Evolutionary conservation across 2,888 invertebrate species (phyloP).

Genomic region (Chymomyza caudatula): DNA sequence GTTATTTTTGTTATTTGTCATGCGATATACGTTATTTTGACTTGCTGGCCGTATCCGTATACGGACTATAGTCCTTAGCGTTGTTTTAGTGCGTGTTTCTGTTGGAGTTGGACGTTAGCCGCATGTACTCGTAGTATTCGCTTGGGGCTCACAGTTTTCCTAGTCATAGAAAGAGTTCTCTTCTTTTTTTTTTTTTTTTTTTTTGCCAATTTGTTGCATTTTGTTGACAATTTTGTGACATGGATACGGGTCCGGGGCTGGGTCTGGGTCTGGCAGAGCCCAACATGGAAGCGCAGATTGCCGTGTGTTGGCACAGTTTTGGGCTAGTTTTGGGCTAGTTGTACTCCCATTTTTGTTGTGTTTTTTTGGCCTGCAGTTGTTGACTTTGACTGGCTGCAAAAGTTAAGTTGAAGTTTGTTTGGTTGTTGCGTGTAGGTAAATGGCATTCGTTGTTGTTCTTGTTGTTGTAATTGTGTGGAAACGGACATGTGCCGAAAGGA

Average conservation of each 20-base stretch:
- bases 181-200: slow-evolving; percentile 18
- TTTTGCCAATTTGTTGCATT: slow-evolving; percentile 58
- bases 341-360: slow-evolving; percentile 27
- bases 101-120: slow-evolving; percentile 37
- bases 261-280: background rate
- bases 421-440: slow-evolving; percentile 22
- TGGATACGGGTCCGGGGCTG: slow-evolving; percentile 20
- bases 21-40: background rate
- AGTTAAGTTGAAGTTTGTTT: slow-evolving; percentile 36
- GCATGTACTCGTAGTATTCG: slow-evolving; percentile 40
- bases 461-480: background rate
- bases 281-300: background rate
- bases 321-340: slow-evolving; percentile 16
- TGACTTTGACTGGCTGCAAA: slow-evolving; percentile 55
- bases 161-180: slow-evolving; percentile 54
- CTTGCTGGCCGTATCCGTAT: background rate
- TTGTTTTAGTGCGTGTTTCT: slow-evolving; percentile 4
- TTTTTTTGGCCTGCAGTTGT: slow-evolving; percentile 36
- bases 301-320: slow-evolving; percentile 33
- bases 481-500: background rate
- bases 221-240: slow-evolving; percentile 60
- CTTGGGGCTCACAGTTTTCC: slow-evolving; percentile 56
- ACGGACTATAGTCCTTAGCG: background rate
- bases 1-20: no score
- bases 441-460: background rate